Base-by-base conservation (phyloP, 2,888 invertebrate species). In the Camponotus fellah region DNA sequence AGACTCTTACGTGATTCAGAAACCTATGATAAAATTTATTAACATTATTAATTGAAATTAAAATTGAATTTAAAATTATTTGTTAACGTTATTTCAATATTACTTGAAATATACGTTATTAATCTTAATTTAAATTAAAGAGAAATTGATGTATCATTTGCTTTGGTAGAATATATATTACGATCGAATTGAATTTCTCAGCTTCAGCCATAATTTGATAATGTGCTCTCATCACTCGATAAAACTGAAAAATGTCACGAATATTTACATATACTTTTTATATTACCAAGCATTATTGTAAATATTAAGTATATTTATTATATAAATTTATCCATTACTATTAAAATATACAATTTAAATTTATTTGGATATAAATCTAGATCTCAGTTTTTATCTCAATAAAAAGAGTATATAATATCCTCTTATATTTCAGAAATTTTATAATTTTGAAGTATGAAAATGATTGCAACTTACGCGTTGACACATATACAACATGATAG, bases 1-100 rank as follows among this genome's bases (percentile, higher is more conserved):
- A 94, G 82, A 17, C 92, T 93, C 14, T 82, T 68, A 10, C 94
- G 92, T 12, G 94, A 92, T 76, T 92, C 90, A 10, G 86, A 84
- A 32, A 94, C 93, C 94, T 94, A 65, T 34, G 64, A 10, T 21
- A 32, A 43, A 32, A 21, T 53, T n/a, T 49, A 49, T 49, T 53
- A 53, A 53, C 2, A 49, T 49, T 17, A 65, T 43, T 74, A 82
- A 86, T 10, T 34, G 64, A 10, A n/a, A n/a, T n/a, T n/a, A n/a
- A n/a, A n/a, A n/a, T n/a, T n/a, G n/a, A n/a, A n/a, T n/a, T n/a
- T 21, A 32, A 43, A 32, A 21, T 53, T 53, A n/a, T 53, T n/a
- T 49, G 17, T 49, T 53, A 53, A 53, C 2, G 17, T 49, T 17
- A 14, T 49, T 49, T 49, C 17, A 49, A 49, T 74, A 49, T 21